Conservation (phyloP, 2,113 vertebrate genomes). For the Thalassoma bifasciatum region DNA sequence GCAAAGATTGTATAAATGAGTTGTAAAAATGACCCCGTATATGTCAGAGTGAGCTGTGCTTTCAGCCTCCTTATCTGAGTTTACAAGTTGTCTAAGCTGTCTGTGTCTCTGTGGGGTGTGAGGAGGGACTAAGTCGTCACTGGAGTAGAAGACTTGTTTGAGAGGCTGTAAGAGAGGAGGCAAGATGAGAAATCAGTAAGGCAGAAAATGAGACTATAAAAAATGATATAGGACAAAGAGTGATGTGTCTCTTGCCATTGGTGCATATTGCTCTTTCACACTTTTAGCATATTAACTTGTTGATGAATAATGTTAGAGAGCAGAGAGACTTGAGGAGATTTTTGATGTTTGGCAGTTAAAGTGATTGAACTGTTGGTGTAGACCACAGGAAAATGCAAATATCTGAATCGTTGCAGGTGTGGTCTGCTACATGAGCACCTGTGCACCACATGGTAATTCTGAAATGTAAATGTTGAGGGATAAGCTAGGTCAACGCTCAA, state of each 20-base stretch:
- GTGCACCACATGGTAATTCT: background rate
- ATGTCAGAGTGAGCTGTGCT: constrained; percentile 69
- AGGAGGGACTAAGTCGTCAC: constrained; percentile 10
- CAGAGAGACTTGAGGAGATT: constrained; percentile 13
- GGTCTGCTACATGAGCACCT: background rate
- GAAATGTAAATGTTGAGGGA: too few relatives aligned
- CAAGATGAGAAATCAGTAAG: constrained; percentile 70
- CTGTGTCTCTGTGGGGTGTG: constrained; percentile 49
- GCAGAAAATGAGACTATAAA: constrained; percentile 76
- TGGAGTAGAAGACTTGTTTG: background rate
- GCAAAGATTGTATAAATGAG: constrained; percentile 69
- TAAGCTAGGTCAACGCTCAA: too few relatives aligned
- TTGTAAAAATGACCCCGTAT: constrained; percentile 68
- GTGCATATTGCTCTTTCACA: constrained; percentile 61
- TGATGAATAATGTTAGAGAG: constrained; percentile 50
- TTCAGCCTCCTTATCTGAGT: constrained; percentile 63
- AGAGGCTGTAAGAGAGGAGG: constrained; percentile 38
- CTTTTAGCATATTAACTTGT: constrained; percentile 59
- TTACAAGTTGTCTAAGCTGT: constrained; percentile 68
- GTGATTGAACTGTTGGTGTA: constrained; percentile 9
- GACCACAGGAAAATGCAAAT: background rate
- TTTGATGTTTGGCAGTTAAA: constrained; percentile 31
- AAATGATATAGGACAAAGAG: constrained; percentile 69
- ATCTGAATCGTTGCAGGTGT: background rate
- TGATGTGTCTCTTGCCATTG: constrained; percentile 63